Base-by-base conservation (phyloP, 2,888 invertebrate genomes). In the Patella pellucida region DNA sequence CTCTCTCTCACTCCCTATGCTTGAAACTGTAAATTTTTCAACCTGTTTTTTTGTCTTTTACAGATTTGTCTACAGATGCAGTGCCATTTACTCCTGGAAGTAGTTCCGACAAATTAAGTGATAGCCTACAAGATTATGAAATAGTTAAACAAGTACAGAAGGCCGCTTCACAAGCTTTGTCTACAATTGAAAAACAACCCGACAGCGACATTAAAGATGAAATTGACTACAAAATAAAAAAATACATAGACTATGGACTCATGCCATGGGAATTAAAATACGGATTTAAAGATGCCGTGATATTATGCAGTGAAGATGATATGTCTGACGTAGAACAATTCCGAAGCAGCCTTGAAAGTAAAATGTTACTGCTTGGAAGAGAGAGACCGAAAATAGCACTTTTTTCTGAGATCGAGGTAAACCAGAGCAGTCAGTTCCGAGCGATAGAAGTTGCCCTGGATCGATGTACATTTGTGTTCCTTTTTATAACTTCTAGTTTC, bases 381-480 rank as follows among this genome's bases (percentile, higher is more conserved):
- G 70, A 79, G n/a, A 52, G n/a, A 67, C 80, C 84, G 3, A 79
- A 71, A 54, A 83, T 84, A 15, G 73, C 84, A n/a, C 54, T 84
- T 23, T 85, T 83, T 80, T 82, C 83, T 75, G 79, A 78, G 27
- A 73, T 86, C 51, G 75, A 73, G 2, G 71, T 78, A 12, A 50
- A 79, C 5, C 70, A 78, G 5, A 78, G 79, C 0, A 78, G 76
- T 9, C 73, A 72, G 11, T 72, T 84, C 9, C 73, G 74, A 5
- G 79, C 79, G 76, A 76, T 86, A 69, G 82, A 80, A 50, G 19
- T 52, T 19, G 82, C 80, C 7, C 78, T 88, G 52, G 74, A 82
- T 1, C 74, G 85, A 76, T 85, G 86, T 78, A 88, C 87, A 3
- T 88, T 83, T 72, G 81, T 85, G 9, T 85, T 88, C 77, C 78